A percentile compares a stretch with the other conserved stretches of the same genome.
Evolutionary conservation across 2,797 vertebrate species (phyloP).

Genomic region (Tarsius wallacei): DNA sequence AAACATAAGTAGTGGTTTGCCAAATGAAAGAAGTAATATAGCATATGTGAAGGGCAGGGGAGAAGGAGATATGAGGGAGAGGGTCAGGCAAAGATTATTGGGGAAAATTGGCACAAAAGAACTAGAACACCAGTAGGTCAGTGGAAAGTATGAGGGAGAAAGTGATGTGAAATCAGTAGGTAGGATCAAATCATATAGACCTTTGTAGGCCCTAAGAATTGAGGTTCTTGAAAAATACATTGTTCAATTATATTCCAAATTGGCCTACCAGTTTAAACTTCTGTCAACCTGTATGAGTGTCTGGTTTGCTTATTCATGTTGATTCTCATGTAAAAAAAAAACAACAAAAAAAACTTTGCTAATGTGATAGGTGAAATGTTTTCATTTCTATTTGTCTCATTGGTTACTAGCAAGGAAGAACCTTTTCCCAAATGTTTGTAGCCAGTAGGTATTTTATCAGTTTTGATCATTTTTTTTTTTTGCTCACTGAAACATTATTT

Average conservation of each 20-base stretch:
- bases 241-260: background rate
- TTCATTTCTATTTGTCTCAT: conserved; percentile 46
- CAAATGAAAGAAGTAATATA: background rate
- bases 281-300: background rate
- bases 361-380: background rate
- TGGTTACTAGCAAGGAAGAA: conserved; percentile 4
- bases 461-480: conserved; percentile 44
- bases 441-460: background rate
- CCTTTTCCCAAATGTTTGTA: conserved; percentile 3
- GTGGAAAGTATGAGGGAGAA: background rate
- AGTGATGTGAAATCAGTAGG: background rate
- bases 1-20: background rate
- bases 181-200: background rate
- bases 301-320: background rate
- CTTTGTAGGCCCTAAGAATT: conserved; percentile 6
- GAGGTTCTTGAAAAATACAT: conserved; percentile 12
- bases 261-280: background rate
- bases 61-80: background rate
- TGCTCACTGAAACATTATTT: conserved; percentile 46
- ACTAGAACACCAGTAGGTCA: background rate
- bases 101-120: background rate
- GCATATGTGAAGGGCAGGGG: background rate
- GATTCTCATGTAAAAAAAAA: background rate
- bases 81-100: background rate
- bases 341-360: background rate